Percentiles rank a stretch among this genome's conserved stretches.
Evolutionary conservation across 2,888 invertebrate species (phyloP).

Genomic region (Harpagoxenus sublaevis): DNA sequence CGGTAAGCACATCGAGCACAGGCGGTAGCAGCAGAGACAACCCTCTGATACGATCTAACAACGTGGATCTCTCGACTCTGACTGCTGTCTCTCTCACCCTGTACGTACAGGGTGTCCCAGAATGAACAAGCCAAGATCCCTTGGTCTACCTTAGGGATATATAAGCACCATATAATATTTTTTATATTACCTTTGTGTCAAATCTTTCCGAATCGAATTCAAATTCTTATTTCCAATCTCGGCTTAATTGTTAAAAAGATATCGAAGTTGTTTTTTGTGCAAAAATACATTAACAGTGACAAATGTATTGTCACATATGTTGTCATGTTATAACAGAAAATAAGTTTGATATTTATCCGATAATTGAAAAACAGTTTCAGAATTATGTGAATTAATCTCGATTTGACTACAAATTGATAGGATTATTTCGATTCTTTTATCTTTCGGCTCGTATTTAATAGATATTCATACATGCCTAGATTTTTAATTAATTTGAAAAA

Average conservation of each 20-base stretch:
- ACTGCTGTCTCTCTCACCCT: conserved; percentile 47
- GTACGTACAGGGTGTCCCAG: conserved; percentile 24
- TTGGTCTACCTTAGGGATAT: background rate
- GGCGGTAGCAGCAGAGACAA: conserved; percentile 77
- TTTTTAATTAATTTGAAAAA: conserved; percentile 3
- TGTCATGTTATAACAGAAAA: background rate
- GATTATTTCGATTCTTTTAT: background rate
- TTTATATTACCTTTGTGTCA: background rate
- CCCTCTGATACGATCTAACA: conserved; percentile 75
- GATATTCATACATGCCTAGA: background rate
- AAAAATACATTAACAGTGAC: background rate
- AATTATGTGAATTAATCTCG: background rate
- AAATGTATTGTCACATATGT: background rate
- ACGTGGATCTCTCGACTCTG: conserved; percentile 60
- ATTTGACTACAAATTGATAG: background rate
- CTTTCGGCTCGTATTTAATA: background rate
- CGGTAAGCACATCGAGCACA: conserved; percentile 72
- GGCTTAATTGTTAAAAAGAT: background rate
- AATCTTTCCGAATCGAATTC: background rate
- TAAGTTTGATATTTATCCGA: background rate
- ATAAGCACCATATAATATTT: no score
- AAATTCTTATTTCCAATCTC: background rate
- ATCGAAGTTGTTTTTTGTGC: background rate
- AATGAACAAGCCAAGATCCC: background rate
- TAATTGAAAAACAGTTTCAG: background rate